Conservation (phyloP, 2,797 vertebrate genomes). For the Typhlichthys subterraneus region DNA sequence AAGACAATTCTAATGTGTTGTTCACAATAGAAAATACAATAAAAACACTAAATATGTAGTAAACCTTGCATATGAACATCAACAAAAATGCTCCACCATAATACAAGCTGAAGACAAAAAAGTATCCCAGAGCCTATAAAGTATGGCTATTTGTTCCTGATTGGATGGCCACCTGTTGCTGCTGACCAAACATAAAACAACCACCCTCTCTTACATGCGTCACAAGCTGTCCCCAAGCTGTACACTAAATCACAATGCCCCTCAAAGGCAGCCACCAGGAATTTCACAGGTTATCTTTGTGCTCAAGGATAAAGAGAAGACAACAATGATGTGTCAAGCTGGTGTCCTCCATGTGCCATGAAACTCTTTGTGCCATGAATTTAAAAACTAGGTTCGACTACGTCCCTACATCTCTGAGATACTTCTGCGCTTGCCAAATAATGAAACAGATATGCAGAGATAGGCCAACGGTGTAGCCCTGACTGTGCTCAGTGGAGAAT, state of each 20-base stretch:
- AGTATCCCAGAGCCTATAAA: neutral
- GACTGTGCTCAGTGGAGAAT: conserved; percentile 47
- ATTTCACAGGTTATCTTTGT: conserved; percentile 39
- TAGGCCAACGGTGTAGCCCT: conserved; percentile 9
- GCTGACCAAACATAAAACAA: conserved; percentile 24
- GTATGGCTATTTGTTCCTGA: conserved; percentile 8
- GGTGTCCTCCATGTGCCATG: neutral
- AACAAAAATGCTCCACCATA: neutral
- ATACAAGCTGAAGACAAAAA: neutral
- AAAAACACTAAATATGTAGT: no score
- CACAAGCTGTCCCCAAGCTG: conserved; percentile 1
- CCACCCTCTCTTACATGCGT: conserved; percentile 1
- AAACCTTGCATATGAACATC: no score
- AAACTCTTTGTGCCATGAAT: neutral
- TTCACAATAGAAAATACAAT: no score
- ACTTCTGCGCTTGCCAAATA: conserved; percentile 14
- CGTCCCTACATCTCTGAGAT: neutral
- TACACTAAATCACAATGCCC: neutral
- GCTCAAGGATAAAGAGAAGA: conserved; percentile 48
- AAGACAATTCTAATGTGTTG: no score
- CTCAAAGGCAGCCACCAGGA: conserved; percentile 6
- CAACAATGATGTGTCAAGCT: conserved; percentile 52
- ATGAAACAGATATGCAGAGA: conserved; percentile 11
- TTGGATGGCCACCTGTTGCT: conserved; percentile 46
- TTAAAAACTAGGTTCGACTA: neutral